Evolutionary conservation across 2,797 vertebrate species (phyloP).

Genomic region (Pipistrellus pipistrellus): DNA sequence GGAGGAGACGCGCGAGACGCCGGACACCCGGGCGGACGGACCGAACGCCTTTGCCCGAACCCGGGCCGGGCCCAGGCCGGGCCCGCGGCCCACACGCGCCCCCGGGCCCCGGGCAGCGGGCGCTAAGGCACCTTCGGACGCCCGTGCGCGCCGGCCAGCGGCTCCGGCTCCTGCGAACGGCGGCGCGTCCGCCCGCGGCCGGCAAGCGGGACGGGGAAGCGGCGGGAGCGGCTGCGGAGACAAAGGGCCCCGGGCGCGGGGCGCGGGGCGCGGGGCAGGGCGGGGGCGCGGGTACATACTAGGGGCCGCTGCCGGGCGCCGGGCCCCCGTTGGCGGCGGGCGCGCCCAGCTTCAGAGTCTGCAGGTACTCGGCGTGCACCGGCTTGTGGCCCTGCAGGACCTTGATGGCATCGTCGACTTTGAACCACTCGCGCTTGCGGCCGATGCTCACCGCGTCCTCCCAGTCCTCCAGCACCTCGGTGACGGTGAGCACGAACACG

Average conservation of each 20-base stretch:
- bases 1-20: no score
- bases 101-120: no score
- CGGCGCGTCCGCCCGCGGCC: no score
- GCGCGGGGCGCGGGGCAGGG: background rate
- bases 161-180: no score
- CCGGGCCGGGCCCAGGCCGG: no score
- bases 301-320: conserved; percentile 62
- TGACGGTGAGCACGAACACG: conserved; percentile 81
- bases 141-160: no score
- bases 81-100: no score
- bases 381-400: conserved; percentile 84
- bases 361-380: conserved; percentile 84
- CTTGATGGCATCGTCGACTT: conserved; percentile 83
- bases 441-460: conserved; percentile 82
- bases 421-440: conserved; percentile 84
- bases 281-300: conserved; percentile 64
- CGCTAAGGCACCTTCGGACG: no score
- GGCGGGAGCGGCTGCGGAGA: no score
- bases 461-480: conserved; percentile 82
- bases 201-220: no score
- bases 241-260: background rate
- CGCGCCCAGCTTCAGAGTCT: conserved; percentile 79
- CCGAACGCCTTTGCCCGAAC: no score
- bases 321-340: conserved; percentile 68
- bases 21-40: no score